Base-by-base conservation (phyloP, 2,888 invertebrate genomes). In the Lasioglossum marginatum region DNA sequence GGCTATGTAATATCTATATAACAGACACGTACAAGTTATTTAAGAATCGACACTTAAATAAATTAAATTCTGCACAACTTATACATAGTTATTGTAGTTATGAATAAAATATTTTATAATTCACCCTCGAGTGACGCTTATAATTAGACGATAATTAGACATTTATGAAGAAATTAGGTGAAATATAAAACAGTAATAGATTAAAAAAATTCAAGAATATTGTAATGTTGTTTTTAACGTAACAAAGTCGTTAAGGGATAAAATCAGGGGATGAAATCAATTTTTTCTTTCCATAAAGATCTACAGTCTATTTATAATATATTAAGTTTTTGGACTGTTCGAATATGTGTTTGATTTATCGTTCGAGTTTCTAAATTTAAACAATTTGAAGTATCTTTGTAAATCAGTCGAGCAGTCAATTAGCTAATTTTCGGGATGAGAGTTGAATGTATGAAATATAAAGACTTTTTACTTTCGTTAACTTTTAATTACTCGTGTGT, bases 81-180 rank as follows among this genome's bases (percentile, higher is more conserved):
- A 73, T 87, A 88, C 80, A 40, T 74, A 43, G 66, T 34, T 74
- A 72, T 78, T 63, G 31, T 60, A 73, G 74, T 74, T 82, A 85
- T 23, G 70, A 87, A 87, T 87, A 87, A 87, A 87, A 57, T 57
- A 79, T 87, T 85, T 82, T 86, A 76, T 85, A 81, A 85, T 81
- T 86, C 57, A 86, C n/a, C 5, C 16, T 34, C 10, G 14, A 66
- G 43, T 43, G 14, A 43, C 43, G 14, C 43, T 4, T 43, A 14
- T 43, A 14, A 43, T 14, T 43, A 43, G 3, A 14, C 8, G 8
- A 40, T 8, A 40, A 40, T 40, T 8, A 40, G 40, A 40, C 40
- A 40, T 40, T 40, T 40, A 40, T 8, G 8, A 40, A 40, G 8
- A 40, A 40, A 40, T 40, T 40, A 40, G 40, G 40, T 40, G 40